These are phyloP conservation scores for Micrasema minimum DNA, from an alignment of 1,140 invertebrate species.

Conservation along the genomic window DNA sequence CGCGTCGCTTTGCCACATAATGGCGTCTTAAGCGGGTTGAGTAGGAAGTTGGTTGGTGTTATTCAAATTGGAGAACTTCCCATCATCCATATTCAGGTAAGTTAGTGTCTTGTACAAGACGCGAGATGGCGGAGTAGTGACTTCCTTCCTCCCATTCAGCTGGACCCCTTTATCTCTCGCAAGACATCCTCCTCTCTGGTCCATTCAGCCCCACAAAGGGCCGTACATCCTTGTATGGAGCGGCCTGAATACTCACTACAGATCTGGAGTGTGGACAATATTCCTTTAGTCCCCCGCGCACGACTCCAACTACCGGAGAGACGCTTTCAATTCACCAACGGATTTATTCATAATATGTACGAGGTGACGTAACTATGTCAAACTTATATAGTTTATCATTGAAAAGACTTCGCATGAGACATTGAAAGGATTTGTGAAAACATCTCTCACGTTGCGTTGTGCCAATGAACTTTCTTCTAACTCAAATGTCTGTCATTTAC, in stretches of 20 bases:
- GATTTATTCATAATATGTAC: not conserved
- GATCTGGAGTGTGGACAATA: not conserved
- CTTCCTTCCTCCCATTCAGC: constrained; percentile 46
- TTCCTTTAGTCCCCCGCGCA: not conserved
- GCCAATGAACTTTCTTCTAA: too few species aligned
- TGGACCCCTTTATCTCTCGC: constrained; percentile 43
- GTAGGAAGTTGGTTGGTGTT: too few species aligned
- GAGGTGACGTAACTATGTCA: not conserved
- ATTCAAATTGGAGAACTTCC: too few species aligned
- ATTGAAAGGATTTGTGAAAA: too few species aligned
- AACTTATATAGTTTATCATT: constrained; percentile 14
- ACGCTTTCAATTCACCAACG: too few species aligned
- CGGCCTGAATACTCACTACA: too few species aligned
- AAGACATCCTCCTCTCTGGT: constrained; percentile 44
- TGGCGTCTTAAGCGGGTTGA: too few species aligned
- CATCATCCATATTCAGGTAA: too few species aligned
- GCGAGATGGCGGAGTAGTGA: constrained; percentile 17
- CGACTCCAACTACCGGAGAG: not conserved
- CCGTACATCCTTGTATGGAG: constrained; percentile 20
- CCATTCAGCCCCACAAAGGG: constrained; percentile 38
- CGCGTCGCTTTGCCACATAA: too few species aligned
- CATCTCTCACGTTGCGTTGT: too few species aligned
- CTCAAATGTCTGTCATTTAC: too few species aligned
- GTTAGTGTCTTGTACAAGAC: not conserved
- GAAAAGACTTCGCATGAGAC: constrained; percentile 10